Percentiles rank a stretch among this genome's conserved stretches.
These are phyloP conservation scores for Eupithecia tripunctaria DNA, from an alignment of 2,888 invertebrate species.

Conservation along the genomic window DNA sequence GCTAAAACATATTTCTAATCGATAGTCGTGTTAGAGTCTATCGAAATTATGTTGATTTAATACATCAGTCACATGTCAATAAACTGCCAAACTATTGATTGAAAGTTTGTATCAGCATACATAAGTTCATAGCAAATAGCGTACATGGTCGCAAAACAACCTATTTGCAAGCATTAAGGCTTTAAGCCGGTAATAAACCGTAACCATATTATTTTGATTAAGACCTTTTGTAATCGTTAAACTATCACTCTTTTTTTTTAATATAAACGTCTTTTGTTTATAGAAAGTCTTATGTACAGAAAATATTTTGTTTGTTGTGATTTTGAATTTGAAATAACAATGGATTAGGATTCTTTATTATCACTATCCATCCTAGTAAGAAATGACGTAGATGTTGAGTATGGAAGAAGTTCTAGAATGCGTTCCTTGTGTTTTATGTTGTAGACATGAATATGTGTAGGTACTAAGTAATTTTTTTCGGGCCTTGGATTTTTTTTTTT, in stretches of 20 bases:
- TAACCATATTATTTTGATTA: background rate
- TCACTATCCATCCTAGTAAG: background rate
- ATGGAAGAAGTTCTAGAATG: background rate
- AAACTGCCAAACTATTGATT: background rate
- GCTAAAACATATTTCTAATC: no score
- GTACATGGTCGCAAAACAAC: no score
- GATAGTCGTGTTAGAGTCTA: background rate
- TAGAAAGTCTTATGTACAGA: background rate
- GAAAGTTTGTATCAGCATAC: background rate
- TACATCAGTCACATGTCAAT: background rate
- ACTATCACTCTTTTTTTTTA: background rate
- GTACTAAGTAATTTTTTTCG: background rate
- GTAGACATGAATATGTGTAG: background rate
- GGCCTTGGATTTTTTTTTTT: background rate
- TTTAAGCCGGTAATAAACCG: background rate
- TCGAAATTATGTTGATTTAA: background rate
- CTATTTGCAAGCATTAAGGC: no score
- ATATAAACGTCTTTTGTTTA: background rate
- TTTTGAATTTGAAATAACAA: background rate
- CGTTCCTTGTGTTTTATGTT: background rate
- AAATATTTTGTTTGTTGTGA: background rate
- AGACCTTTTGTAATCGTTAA: background rate
- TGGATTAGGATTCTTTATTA: background rate
- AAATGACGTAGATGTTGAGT: background rate
- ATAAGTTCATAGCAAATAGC: no score